Base-by-base conservation (phyloP, 2,888 invertebrate species). In the Tiphia femorata region DNA sequence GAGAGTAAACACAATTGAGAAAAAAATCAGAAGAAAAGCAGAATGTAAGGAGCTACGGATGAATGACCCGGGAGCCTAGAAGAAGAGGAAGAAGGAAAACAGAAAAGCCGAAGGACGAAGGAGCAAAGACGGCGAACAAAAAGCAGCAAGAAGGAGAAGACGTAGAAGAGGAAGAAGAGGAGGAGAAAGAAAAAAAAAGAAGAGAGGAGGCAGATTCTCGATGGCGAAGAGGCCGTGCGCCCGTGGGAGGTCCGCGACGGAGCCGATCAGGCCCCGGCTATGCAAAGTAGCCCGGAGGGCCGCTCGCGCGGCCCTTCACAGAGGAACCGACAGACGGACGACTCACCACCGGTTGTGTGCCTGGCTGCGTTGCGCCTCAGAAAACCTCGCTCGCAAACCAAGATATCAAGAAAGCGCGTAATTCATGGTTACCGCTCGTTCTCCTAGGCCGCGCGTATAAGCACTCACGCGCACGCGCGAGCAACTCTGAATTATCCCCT, bases 191-290 rank as follows among this genome's bases (percentile, higher is more conserved):
- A n/a, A n/a, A n/a, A n/a, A n/a, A n/a, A n/a, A n/a, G n/a, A n/a
- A 53, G 58, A 58, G 64, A 49, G 59, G 62, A 53, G 54, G 69
- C 48, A 58, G 60, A 62, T 67, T 67, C 62, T 59, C 72, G 70
- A 75, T 76, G 76, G 62, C 64, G 66, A 69, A 63, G 53, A 70
- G 69, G 65, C 68, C 68, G 68, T 70, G 68, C 73, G 56, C 58
- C 71, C 70, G 76, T 77, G 78, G 78, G 78, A 78, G 78, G 78
- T 79, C 78, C 58, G 54, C 60, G 63, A 66, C 64, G 64, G 66
- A 66, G 44, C 38, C 19, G 17, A 17, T 38, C 16, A 19, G 38
- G 35, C 38, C 19, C 5, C 20, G 19, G 17, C 38, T 38, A 17
- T 38, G 20, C 17, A 38, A 38, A 20, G 20, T 20, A 14, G n/a